Base-by-base conservation (phyloP, 1,140 invertebrate species). In the Caenorhabditis tropicalis region DNA sequence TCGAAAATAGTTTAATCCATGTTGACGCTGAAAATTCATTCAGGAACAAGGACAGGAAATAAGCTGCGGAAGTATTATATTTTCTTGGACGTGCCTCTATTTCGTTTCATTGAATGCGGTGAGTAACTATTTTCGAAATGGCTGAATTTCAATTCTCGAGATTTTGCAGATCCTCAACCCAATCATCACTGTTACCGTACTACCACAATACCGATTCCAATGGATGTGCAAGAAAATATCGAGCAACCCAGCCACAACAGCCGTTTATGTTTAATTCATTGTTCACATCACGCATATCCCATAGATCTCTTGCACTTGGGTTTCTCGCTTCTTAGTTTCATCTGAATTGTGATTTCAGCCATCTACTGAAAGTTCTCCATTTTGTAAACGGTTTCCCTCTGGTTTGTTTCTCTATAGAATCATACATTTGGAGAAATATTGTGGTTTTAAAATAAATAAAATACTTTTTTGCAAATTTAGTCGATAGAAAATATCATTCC, bases 81-180 rank as follows among this genome's bases (percentile, higher is more conserved):
- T 82, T 12, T 51, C 60, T 9, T 70, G 82, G 82, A 82, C 56
- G 74, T 49, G 83, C 9, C 58, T 85, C 48, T 85, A 85, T 43
- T 46, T 85, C 10, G 82, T 85, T 31, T 85, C 81, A 6, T 36
- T 85, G 33, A 85, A 85, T 56, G 81, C 84, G 48, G 84, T 85
- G 60, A 60, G 84, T 48, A 53, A 21, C 27, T 16, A 21, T 51
- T 46, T 83, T 39, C 36, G 21, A 46, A 43, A 53, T 49, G 15
- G 15, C 6, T 7, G 19, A 1, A 10, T 33, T 16, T 51, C n/a
- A 81, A n/a, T 21, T 21, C 6, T 79, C 53, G 56, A 79, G 21
- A 33, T 46, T 9, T 60, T 85, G n/a, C 53, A 85, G 84, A 85
- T 85, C 29, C 48, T 85, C n/a, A 85, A 85, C 36, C 84, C 84